Conservation (phyloP, 2,113 vertebrate genomes). For the Tonatia bakeri region DNA sequence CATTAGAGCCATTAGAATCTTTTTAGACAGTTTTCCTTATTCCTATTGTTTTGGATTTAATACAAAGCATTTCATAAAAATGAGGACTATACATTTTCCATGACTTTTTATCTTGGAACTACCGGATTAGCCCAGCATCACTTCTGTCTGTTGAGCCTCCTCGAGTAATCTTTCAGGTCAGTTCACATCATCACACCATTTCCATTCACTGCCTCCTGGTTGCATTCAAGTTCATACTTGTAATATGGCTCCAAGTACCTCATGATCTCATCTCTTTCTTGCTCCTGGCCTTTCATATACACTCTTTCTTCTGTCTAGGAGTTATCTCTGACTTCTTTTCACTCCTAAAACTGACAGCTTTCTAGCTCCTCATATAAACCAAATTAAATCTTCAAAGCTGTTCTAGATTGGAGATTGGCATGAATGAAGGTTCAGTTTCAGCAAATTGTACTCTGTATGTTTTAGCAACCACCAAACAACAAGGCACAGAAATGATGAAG, state of each 20-base stretch:
- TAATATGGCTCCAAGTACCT: background rate
- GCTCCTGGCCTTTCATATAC: background rate
- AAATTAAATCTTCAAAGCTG: background rate
- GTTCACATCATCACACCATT: background rate
- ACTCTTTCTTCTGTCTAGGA: background rate
- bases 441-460: background rate
- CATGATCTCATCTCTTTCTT: background rate
- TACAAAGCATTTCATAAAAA: background rate
- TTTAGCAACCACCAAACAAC: background rate
- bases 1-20: background rate
- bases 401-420: background rate
- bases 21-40: background rate
- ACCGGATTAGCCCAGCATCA: background rate
- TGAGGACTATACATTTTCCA: background rate
- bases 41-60: background rate
- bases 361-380: background rate
- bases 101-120: background rate
- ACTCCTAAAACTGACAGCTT: background rate
- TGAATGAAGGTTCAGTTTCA: background rate
- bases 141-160: background rate
- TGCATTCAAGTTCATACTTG: background rate
- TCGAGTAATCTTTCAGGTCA: background rate
- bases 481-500: background rate
- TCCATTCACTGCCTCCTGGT: background rate
- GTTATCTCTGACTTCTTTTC: background rate